Base-by-base conservation (phyloP, 37 sponge, comb jelly and placozoan genomes). In the Aplysina aerophoba region DNA sequence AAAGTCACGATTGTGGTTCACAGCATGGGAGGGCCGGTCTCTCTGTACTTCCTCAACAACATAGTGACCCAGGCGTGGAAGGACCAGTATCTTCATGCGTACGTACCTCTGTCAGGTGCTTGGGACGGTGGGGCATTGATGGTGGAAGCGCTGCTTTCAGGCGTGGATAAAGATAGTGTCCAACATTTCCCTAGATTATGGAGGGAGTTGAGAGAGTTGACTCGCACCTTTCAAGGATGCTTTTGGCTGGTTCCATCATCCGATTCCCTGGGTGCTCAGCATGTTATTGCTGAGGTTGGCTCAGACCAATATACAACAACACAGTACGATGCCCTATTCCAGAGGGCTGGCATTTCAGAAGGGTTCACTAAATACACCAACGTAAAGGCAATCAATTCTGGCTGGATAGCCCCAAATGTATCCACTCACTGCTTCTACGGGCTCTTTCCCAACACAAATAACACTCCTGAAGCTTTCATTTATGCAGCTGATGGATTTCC, bases 11-110 rank as follows among this genome's bases (percentile, higher is more conserved):
- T 96, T 15, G 73, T 98, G 31, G 87, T 80, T 20, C 96, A 98
- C 86, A 96, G 97, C 77, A 87, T 98, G 90, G 99, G 99, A 1
- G 83, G 90, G 20, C 91, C 89, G 35, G 71, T 82, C 37, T 59
- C 86, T 17, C 92, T 97, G 36, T 93, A 92, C 88, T 95, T 97
- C 85, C 89, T 97, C 38, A 93, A 83, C 27, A 73, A 93, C 50
- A 71, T 91, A 11, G 90, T 91, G 15, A 67, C 57, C 37, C 90
- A 92, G 69, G 74, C 38, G 14, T 98, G 99, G 99, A 98, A 98
- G 79, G 91, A 93, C 34, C 91, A 84, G 58, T 90, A 92, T 82
- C 83, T 98, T 60, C 78, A 92, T 25, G 85, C 75, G 25, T 94
- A 85, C 41, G 77, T 98, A 27, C 57, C 99, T 0, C 31, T 96